Conservation (phyloP, 2,113 vertebrate species). For the Felis catus region F.catus_Fca126_mat1.0 CM031412.1:121096501-121097000, state of each 20-base stretch:
- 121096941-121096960: not conserved
- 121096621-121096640: not conserved
- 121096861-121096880: fast-evolving
- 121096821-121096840: not conserved
- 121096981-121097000: not conserved
- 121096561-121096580: not conserved
- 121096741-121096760: not conserved
- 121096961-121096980: not conserved
- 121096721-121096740: not conserved
- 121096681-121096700: not conserved
- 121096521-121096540: not conserved
- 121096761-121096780: conserved; percentile 33
- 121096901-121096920: fast-evolving
- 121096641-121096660: not conserved
- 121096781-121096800: not conserved
- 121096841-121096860: fast-evolving
- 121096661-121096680: not conserved
- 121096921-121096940: not conserved
- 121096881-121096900: fast-evolving
- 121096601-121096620: not conserved
- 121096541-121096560: not conserved
- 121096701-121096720: not conserved
- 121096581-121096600: not conserved
- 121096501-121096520: not conserved
- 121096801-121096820: not conserved